Percentiles rank a stretch among this genome's conserved stretches.
phyloP scores from a whole-genome alignment of 2,888 invertebrate species.

The Nyleta sp. region DNA sequence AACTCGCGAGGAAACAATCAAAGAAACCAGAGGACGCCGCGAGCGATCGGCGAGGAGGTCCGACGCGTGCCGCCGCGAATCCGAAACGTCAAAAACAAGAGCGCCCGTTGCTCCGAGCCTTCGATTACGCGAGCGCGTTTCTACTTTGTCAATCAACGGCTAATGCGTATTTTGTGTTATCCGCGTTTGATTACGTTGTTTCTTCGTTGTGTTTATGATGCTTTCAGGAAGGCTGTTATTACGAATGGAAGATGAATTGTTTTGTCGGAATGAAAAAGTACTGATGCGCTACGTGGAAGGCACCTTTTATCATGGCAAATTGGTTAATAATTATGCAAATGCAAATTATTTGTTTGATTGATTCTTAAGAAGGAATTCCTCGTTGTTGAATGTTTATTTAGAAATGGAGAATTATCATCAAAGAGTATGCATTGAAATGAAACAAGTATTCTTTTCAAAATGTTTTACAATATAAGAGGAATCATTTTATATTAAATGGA shows the following conservation, averaged over 20 bases:
- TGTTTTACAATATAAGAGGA: no score
- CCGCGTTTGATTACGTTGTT: conserved; percentile 23
- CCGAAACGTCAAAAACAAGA: conserved; percentile 38
- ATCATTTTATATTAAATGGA: no score
- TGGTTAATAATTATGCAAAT: conserved; percentile 30
- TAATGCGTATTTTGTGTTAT: conserved; percentile 25
- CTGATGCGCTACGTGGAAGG: conserved; percentile 11
- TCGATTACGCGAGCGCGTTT: conserved; percentile 17
- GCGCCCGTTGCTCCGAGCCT: conserved; percentile 26
- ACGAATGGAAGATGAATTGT: conserved; percentile 27
- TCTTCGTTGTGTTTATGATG: conserved; percentile 2
- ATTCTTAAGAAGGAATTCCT: background rate
- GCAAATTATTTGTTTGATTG: conserved; percentile 5
- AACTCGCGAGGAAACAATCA: conserved; percentile 39
- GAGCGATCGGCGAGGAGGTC: conserved; percentile 34
- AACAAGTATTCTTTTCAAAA: no score
- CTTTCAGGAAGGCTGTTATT: conserved; percentile 26
- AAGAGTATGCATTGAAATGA: no score
- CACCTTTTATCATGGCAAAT: conserved; percentile 7
- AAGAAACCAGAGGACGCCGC: conserved; percentile 33
- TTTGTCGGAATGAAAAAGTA: background rate
- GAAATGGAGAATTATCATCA: no score
- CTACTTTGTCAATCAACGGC: conserved; percentile 41
- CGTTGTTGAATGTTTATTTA: background rate
- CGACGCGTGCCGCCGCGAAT: conserved; percentile 50